Conservation (phyloP, 2,797 vertebrate species). For the Oreonectes daqikongensis region DNA sequence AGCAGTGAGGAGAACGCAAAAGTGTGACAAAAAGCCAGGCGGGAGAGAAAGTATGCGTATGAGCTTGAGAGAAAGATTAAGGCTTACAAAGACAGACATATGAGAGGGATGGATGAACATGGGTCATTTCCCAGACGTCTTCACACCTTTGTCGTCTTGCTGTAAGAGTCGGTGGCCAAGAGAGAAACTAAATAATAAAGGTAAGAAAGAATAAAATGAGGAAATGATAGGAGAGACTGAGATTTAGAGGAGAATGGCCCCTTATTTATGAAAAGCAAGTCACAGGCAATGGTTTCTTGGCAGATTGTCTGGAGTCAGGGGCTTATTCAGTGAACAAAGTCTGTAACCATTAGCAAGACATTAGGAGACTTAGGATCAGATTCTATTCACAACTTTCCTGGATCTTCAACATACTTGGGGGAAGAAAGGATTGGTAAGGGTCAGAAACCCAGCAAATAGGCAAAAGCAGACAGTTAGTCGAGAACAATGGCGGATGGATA, state of each 20-base stretch:
- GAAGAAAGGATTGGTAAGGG: neutral
- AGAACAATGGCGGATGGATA: conserved; percentile 43
- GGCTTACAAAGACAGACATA: neutral
- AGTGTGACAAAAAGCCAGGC: neutral
- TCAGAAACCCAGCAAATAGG: conserved; percentile 7
- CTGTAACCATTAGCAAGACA: conserved; percentile 45
- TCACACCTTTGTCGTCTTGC: neutral
- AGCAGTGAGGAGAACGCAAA: conserved; percentile 18
- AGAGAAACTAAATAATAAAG: neutral
- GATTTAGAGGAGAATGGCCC: conserved; percentile 7
- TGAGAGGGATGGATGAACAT: conserved; percentile 11
- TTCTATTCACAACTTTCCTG: conserved; percentile 29
- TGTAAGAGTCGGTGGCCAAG: neutral
- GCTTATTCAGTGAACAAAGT: conserved; percentile 29
- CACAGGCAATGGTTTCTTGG: conserved; percentile 30
- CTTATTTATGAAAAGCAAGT: conserved; percentile 20
- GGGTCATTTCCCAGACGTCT: neutral
- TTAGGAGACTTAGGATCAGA: conserved; percentile 37
- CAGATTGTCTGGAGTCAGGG: conserved; percentile 18
- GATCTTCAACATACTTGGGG: neutral
- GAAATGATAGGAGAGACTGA: neutral
- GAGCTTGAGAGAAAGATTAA: conserved; percentile 13
- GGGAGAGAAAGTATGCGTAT: neutral
- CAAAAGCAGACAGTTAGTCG: neutral
- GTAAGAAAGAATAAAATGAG: conserved; percentile 20